Percentiles rank a stretch among this genome's conserved stretches.
phyloP scores from a whole-genome alignment of 1,140 invertebrate genomes.

The Zaprionus lachaisei region DNA sequence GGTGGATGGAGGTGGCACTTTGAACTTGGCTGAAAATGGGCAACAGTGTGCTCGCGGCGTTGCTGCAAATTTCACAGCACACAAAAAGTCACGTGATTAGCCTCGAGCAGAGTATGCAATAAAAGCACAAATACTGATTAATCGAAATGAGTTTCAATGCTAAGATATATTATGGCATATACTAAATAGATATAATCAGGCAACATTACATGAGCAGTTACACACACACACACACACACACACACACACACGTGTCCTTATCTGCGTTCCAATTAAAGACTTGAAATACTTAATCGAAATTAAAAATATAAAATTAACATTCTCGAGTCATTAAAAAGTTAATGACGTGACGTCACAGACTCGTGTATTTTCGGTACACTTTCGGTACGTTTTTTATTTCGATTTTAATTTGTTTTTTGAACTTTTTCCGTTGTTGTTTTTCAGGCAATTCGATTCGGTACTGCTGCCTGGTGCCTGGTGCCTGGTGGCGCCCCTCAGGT shows the following conservation, averaged over 20 bases:
- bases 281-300: conserved; percentile 15
- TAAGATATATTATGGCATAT: neutral
- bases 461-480: neutral
- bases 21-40: conserved; percentile 68
- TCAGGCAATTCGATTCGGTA: conserved; percentile 4
- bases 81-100: neutral
- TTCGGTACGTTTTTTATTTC: conserved; percentile 15
- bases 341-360: conserved; percentile 37
- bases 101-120: neutral
- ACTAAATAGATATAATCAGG: conserved; percentile 1
- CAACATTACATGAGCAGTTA: neutral
- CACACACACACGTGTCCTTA: neutral
- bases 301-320: conserved; percentile 21
- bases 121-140: neutral
- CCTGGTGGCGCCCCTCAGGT: conserved; percentile 20
- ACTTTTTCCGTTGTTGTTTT: conserved; percentile 29
- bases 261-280: conserved; percentile 15
- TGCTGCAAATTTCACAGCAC: neutral
- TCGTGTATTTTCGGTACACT: conserved; percentile 16
- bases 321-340: conserved; percentile 23
- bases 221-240: neutral
- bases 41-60: conserved; percentile 41
- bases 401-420: conserved; percentile 48
- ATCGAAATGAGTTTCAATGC: no score
- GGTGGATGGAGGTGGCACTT: conserved; percentile 9